Conservation (phyloP, 2,113 vertebrate genomes). For the Pseudorectes ferrugineus region DNA sequence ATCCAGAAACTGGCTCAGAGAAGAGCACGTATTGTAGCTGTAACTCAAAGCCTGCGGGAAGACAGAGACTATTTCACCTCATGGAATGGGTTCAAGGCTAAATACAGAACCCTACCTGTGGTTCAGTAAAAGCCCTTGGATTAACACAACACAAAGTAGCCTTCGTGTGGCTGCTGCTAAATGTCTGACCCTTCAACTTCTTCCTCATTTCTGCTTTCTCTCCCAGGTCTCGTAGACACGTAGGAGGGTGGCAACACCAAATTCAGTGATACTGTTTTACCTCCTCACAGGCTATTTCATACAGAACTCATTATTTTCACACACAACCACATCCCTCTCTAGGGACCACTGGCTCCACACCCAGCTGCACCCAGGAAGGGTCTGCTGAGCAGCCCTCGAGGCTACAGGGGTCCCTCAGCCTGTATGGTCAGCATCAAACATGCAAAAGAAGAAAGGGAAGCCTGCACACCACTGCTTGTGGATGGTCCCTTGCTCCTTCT, state of each 20-base stretch:
- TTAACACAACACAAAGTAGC: neutral
- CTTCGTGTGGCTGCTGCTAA: neutral
- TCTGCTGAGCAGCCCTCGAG: neutral
- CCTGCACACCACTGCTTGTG: rapidly evolving
- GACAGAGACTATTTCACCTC: neutral
- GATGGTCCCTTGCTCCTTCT: neutral
- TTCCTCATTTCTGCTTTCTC: neutral
- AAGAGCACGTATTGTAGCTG: neutral
- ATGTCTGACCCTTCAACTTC: neutral
- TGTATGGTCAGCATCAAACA: neutral
- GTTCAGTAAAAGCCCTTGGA: neutral
- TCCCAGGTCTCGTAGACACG: neutral
- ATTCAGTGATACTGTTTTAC: neutral
- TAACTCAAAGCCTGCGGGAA: neutral
- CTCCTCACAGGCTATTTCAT: neutral
- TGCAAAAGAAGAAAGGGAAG: neutral
- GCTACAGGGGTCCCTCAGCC: neutral
- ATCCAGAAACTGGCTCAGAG: neutral
- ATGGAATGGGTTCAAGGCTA: neutral
- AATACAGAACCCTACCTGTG: neutral
- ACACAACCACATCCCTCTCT: neutral
- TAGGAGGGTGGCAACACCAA: neutral
- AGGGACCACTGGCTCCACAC: neutral
- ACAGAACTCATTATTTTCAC: neutral
- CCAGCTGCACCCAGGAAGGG: neutral